Percentiles rank a stretch among this genome's conserved stretches.
These are phyloP conservation scores for Phallusia fumigata DNA, from an alignment of 23 tunicate genomes.

Conservation along the genomic window DNA sequence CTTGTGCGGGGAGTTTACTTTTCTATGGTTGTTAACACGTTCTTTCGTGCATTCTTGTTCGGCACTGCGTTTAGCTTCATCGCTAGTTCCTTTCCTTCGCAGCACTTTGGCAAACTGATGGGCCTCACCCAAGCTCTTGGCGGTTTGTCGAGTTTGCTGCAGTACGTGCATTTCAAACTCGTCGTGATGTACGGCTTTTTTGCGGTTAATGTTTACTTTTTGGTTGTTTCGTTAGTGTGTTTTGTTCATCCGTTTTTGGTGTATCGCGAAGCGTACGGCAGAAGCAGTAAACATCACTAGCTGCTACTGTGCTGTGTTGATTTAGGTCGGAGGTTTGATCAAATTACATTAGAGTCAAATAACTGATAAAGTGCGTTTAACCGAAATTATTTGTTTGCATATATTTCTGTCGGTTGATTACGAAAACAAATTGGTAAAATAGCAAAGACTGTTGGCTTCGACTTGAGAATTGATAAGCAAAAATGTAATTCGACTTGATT, in stretches of 20 bases:
- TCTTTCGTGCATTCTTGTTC: background rate
- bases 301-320: too few relatives aligned
- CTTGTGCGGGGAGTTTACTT: background rate
- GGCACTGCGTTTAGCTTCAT: conserved; percentile 28
- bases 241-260: conserved; percentile 30
- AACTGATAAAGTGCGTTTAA: too few relatives aligned
- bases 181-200: conserved; percentile 7
- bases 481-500: too few relatives aligned
- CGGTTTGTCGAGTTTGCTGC: conserved; percentile 4
- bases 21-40: conserved; percentile 4
- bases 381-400: too few relatives aligned
- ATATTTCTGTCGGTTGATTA: too few relatives aligned
- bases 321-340: too few relatives aligned
- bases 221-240: background rate
- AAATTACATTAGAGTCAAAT: too few relatives aligned
- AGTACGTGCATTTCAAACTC: conserved; percentile 15
- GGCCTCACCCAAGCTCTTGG: conserved; percentile 15
- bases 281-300: too few relatives aligned
- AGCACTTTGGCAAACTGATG: conserved; percentile 31
- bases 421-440: too few relatives aligned
- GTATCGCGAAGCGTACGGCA: background rate
- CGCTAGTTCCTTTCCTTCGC: conserved; percentile 3
- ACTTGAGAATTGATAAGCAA: too few relatives aligned
- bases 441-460: too few relatives aligned
- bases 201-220: conserved; percentile 8